Evolutionary conservation across 2,797 vertebrate genomes (phyloP).

Genomic region (Allobates femoralis): DNA sequence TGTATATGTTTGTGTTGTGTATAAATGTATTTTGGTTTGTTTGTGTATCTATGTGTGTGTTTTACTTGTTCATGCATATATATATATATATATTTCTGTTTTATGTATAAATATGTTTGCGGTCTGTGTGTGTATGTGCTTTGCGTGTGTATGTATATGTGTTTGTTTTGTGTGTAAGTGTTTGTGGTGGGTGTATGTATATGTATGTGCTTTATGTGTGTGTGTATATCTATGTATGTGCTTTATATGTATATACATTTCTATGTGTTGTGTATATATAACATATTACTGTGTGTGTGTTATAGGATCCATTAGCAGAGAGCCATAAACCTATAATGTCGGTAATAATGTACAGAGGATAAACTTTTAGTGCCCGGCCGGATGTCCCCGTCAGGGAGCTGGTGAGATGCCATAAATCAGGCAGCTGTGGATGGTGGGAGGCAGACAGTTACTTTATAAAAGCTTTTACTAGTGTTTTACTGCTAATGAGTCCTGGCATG

Average conservation of each 20-base stretch:
- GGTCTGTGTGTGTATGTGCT: too few relatives aligned
- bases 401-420: neutral
- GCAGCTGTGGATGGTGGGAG: neutral
- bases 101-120: too few relatives aligned
- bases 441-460: neutral
- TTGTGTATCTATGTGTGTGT: neutral
- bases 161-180: neutral
- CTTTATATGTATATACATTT: neutral
- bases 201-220: neutral
- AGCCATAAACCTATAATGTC: neutral
- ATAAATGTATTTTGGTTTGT: too few relatives aligned
- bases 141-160: too few relatives aligned
- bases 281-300: neutral
- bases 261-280: neutral
- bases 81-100: too few relatives aligned
- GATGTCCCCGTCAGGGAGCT: neutral
- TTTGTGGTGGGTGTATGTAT: neutral
- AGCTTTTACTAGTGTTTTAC: neutral
- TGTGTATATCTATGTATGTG: neutral
- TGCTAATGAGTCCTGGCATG: neutral
- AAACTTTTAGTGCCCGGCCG: neutral
- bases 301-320: neutral
- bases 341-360: neutral
- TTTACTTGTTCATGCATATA: neutral
- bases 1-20: too few relatives aligned